Base-by-base conservation (phyloP, 2,113 vertebrate genomes). In the Peromyscus polionotus region DNA sequence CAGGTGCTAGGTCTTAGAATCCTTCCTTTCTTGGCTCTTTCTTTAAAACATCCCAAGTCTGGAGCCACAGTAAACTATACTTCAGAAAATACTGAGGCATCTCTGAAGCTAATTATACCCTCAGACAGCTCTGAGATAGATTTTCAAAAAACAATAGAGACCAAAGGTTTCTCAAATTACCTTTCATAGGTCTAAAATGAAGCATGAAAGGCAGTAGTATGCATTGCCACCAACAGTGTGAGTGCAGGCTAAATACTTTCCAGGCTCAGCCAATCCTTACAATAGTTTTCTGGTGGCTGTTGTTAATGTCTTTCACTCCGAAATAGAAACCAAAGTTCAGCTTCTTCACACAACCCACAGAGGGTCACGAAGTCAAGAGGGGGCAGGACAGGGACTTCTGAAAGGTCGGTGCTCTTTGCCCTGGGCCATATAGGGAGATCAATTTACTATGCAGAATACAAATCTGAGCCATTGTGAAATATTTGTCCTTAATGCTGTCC, bases 381-480 rank as follows among this genome's bases (percentile, higher is more conserved):
- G 61, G 88, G 45, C 33, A 90, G 24, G n/a, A 39, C 45, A 86
- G 39, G n/a, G 45, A 70, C 59, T 85, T 68, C 36, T 65, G 11
- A 61, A 88, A 92, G 95, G 16, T 8, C 45, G 16, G 22, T 1
- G 22, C 6, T 39, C 67, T 13, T 22, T 13, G 39, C 36, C 48
- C 36, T 75, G 4, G 1, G 33, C 33, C 26, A 79, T 26, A 63
- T 19, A 68, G 45, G 12, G 59, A 42, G 31, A 54, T 26, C 33
- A 61, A 80, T 88, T 88, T 6, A 22, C n/a, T 68, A 28, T 4
- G 7, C 26, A 91, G 20, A 94, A 87, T 83, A 79, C n/a, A 77
- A 95, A 95, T 72, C 45, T n/a, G 54, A 91, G 76, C 39, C 91
- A 95, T 59, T 95, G 22, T 77, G 28, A 95, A 94, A 81, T 79